phyloP scores from a whole-genome alignment of 2,113 vertebrate genomes.

The Dunckerocampus dactyliophorus region DNA sequence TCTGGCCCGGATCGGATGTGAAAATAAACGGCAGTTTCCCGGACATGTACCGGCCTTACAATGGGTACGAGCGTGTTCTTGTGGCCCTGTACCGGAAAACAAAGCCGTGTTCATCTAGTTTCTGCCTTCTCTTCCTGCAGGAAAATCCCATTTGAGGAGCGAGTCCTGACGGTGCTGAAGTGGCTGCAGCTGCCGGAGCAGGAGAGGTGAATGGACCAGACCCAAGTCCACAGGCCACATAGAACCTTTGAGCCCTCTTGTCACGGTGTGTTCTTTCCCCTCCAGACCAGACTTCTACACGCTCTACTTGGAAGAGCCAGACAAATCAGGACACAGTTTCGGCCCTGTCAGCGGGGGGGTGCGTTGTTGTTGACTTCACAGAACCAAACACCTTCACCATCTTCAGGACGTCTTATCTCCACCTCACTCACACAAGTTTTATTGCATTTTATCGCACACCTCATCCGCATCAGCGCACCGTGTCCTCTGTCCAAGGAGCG shows the following conservation, averaged over 20 bases:
- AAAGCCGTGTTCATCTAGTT: not conserved
- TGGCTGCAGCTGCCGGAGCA: slow-evolving; percentile 71
- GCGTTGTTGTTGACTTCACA: slow-evolving; percentile 42
- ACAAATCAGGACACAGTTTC: slow-evolving; percentile 82
- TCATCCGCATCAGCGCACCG: too few relatives aligned
- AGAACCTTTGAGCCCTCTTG: not conserved
- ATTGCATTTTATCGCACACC: too few relatives aligned
- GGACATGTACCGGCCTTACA: slow-evolving; percentile 74
- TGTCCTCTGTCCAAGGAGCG: too few relatives aligned
- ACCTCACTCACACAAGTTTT: too few relatives aligned
- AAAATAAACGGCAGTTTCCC: slow-evolving; percentile 83
- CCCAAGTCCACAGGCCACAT: not conserved
- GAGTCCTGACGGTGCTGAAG: slow-evolving; percentile 65
- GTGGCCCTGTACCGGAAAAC: not conserved
- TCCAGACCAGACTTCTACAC: slow-evolving; percentile 86
- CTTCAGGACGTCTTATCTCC: too few relatives aligned
- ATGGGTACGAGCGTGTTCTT: slow-evolving; percentile 69
- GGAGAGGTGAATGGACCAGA: slow-evolving; percentile 40
- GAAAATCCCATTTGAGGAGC: slow-evolving; percentile 65
- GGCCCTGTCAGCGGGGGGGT: slow-evolving; percentile 85
- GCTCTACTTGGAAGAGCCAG: slow-evolving; percentile 89
- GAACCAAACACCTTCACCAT: too few relatives aligned
- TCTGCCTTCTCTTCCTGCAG: slow-evolving; percentile 22
- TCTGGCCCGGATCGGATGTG: slow-evolving; percentile 95
- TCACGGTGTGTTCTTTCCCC: not conserved